A percentile compares a stretch with the other conserved stretches of the same genome.
Conservation (phyloP, 2,888 invertebrate species). For the Temnothorax rugatulus region DNA sequence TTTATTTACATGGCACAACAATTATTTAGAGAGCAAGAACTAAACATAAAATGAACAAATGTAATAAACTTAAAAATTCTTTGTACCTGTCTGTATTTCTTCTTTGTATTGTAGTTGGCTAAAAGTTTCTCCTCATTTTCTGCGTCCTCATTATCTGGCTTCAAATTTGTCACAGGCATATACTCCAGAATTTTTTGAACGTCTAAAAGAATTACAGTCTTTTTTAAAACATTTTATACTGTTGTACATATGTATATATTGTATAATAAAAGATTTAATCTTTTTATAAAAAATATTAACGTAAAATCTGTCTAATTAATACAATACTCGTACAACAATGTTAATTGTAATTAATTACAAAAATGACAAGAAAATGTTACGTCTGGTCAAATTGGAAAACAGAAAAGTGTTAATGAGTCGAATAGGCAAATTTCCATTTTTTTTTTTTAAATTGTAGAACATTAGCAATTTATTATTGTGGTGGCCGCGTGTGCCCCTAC, state of each 20-base stretch:
- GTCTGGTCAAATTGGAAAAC: no score
- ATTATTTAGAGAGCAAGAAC: constrained; percentile 41
- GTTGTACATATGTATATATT: no score
- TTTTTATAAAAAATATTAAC: not conserved
- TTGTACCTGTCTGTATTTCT: constrained; percentile 96
- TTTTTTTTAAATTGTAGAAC: constrained; percentile 10
- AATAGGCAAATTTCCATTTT: constrained; percentile 8
- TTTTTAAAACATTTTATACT: constrained; percentile 3
- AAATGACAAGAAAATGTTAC: not conserved
- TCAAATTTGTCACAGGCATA: constrained; percentile 99
- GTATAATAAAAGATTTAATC: not conserved
- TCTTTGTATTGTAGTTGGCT: constrained; percentile 97
- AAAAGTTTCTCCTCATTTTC: constrained; percentile 97
- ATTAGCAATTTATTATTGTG: not conserved
- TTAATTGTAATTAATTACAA: not conserved
- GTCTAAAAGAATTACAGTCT: constrained; percentile 86
- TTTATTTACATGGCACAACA: not conserved
- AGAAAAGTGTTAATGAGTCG: not conserved
- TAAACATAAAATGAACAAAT: not conserved
- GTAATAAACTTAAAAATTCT: constrained; percentile 12
- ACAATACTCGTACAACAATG: not conserved
- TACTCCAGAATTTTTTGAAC: constrained; percentile 99
- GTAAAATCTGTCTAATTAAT: not conserved
- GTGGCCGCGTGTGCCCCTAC: no score
- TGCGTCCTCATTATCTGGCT: constrained; percentile 99